Evolutionary conservation across 2,888 invertebrate species (phyloP).

Genomic region (Tinea trinotella): DNA sequence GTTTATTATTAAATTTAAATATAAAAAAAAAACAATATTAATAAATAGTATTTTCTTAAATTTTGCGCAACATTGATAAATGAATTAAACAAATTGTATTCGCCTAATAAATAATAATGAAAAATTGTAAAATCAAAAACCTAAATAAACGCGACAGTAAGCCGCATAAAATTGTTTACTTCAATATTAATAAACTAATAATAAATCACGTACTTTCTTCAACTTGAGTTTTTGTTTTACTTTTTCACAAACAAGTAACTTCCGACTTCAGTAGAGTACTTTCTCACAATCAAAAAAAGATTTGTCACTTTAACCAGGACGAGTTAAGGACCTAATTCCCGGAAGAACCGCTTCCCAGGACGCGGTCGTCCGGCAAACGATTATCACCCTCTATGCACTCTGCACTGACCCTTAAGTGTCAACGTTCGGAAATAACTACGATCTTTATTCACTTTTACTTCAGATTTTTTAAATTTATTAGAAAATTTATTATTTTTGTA

Average conservation of each 20-base stretch:
- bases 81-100: too few species aligned
- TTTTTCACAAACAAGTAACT: slow-evolving; percentile 4
- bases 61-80: too few species aligned
- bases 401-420: slow-evolving; percentile 46
- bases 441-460: too few species aligned
- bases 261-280: slow-evolving; percentile 21
- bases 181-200: too few species aligned
- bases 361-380: slow-evolving; percentile 47
- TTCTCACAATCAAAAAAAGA: slow-evolving; percentile 70
- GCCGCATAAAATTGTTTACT: too few species aligned
- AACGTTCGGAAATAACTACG: slow-evolving; percentile 28
- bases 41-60: too few species aligned
- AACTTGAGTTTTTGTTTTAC: neutral
- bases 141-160: too few species aligned
- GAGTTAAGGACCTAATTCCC: slow-evolving; percentile 26
- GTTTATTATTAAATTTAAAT: too few species aligned
- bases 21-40: too few species aligned
- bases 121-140: too few species aligned
- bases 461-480: too few species aligned
- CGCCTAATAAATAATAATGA: too few species aligned
- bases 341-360: slow-evolving; percentile 56
- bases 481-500: neutral
- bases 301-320: slow-evolving; percentile 51
- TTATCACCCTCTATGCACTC: slow-evolving; percentile 42
- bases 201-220: neutral